Conservation (phyloP, 2,113 vertebrate species). For the Melanostigma gelatinosum region DNA sequence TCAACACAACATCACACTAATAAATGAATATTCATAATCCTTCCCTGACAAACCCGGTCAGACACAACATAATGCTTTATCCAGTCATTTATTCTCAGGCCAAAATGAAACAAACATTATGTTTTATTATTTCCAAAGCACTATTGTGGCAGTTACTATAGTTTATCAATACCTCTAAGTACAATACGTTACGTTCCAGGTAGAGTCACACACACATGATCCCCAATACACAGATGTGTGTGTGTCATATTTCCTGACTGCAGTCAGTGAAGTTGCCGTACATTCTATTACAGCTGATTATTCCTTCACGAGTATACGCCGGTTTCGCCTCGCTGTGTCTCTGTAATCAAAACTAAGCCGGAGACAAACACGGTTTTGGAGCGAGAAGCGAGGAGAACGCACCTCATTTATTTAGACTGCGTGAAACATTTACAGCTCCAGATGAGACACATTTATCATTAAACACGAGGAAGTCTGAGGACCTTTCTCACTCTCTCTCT, state of each 20-base stretch:
- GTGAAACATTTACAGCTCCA: conserved; percentile 73
- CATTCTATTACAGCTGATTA: no score
- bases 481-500: conserved; percentile 19
- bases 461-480: conserved; percentile 43
- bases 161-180: not conserved
- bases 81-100: not conserved
- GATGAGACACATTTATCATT: conserved; percentile 74
- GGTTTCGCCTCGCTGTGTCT: conserved; percentile 42
- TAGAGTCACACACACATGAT: not conserved
- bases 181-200: not conserved
- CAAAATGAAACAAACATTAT: not conserved
- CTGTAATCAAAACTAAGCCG: conserved; percentile 47
- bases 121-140: not conserved
- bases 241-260: not conserved
- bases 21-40: not conserved
- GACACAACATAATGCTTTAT: not conserved
- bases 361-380: conserved; percentile 34
- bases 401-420: conserved; percentile 71
- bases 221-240: not conserved
- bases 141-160: not conserved
- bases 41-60: no score
- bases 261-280: not conserved
- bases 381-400: conserved; percentile 32
- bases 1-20: not conserved
- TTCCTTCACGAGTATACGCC: no score